These are phyloP conservation scores for Hyppa rectilinea DNA, from an alignment of 2,888 invertebrate species.

Conservation along the genomic window DNA sequence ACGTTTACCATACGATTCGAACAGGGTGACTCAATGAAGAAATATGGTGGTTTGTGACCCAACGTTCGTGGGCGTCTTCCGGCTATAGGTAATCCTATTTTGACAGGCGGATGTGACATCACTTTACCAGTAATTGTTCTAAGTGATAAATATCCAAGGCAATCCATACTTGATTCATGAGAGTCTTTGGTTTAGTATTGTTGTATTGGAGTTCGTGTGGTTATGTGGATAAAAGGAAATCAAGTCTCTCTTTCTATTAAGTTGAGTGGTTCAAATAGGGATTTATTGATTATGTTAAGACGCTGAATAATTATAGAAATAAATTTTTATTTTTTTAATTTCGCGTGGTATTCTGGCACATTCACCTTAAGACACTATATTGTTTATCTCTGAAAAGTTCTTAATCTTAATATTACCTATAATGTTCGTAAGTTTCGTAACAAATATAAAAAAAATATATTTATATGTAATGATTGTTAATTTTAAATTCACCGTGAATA, in stretches of 20 bases:
- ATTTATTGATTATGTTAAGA: too few species aligned
- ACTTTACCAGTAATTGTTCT: constrained; percentile 37
- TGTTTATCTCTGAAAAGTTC: too few species aligned
- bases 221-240: neutral
- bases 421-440: neutral
- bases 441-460: neutral
- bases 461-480: neutral
- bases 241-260: neutral
- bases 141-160: constrained; percentile 25
- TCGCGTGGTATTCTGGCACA: too few species aligned
- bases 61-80: constrained; percentile 32
- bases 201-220: neutral
- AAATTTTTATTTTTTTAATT: too few species aligned
- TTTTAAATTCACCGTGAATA: constrained; percentile 7
- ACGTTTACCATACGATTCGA: constrained; percentile 1
- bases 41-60: constrained; percentile 23
- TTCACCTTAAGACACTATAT: too few species aligned
- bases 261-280: too few species aligned
- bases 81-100: constrained; percentile 20
- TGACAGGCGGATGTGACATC: constrained; percentile 20
- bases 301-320: too few species aligned
- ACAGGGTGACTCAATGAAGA: constrained; percentile 56
- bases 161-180: constrained; percentile 17
- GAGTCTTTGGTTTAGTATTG: neutral
- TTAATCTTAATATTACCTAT: too few species aligned